Evolutionary conservation across 2,888 invertebrate species (phyloP), one percentile per base, ranked within the genome.

Genomic region (Abrostola triplasia): DNA sequence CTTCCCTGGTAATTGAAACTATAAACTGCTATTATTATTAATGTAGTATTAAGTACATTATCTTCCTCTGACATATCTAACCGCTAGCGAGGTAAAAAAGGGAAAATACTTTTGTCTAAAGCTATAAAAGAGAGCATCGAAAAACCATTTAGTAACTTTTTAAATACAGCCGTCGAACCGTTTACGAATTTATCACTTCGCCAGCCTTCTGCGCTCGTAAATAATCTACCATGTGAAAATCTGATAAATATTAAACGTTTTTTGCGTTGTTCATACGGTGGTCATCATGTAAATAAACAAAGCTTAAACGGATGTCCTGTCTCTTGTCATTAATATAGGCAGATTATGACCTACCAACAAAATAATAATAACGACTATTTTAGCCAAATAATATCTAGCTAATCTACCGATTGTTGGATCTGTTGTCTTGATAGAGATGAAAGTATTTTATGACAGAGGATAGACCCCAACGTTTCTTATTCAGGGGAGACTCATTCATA

Each of bases 101-200:
- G 0, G 13, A 13, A 13, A 44, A 13, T 12, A 44, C 12, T 47
- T 47, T 47, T 47, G 24, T 24, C 24, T 2, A 24, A 24, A 24
- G 24, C 24, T 47, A 13, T 42, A 42, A 12, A 12, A 24, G 13
- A 13, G 47, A 41, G 24, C 12, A 56, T 38, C 50, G 42, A 41
- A 35, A 69, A 73, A 41, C 44, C 51, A 52, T 47, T 13, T 49
- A 68, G 53, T 44, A 74, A 74, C 57, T 40, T 58, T 52, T 38
- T 58, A 44, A 69, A 64, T 50, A 57, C 44, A 24, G 24, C 24
- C 8, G 53, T 40, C 56, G 48, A 57, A 57, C 36, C 56, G 40
- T 59, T 70, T 53, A 71, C 70, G 35, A 59, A 71, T 71, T 57
- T 64, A 74, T 71, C 59, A 74, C 56, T 59, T 53, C 13, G 10